Base-by-base conservation (phyloP, 2,888 invertebrate species). In the Automeris io region DNA sequence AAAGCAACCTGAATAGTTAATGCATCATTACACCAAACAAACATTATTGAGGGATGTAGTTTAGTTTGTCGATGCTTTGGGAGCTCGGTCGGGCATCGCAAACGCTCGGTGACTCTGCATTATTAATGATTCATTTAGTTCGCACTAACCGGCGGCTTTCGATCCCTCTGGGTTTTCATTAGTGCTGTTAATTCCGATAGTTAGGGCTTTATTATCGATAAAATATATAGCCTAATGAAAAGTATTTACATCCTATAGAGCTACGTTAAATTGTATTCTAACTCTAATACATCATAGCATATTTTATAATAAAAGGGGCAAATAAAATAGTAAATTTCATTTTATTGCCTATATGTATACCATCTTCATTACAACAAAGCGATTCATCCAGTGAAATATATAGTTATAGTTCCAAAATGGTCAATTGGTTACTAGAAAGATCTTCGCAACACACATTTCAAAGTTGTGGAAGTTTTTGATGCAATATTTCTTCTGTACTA, bases 51-150 rank as follows among this genome's bases (percentile, higher is more conserved):
- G 54, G 70, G 57, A 61, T 29, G 21, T 61, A 61, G 62, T 70
- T 74, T 72, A 16, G 29, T 16, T 16, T 71, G 71, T 76, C 77
- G 79, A 78, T 75, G 75, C 68, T 29, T 60, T 32, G 32, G 32
- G 21, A 19, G 37, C 34, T 34, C 36, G 29, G 29, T 13, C 38
- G 33, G 45, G 62, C 60, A 58, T 66, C 67, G 61, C 57, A 26
- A 24, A 49, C 48, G 63, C 64, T 68, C 66, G 80, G 74, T 77
- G 73, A 78, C 71, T 76, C 74, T 83, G 72, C 77, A 85, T 86
- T 85, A 86, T 85, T 86, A 86, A 86, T 82, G 85, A 80, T 83
- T 85, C 85, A 85, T 86, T 85, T 86, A 85, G 83, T 85, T 83
- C 85, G 78, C 85, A 83, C 85, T 83, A 85, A 85, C 82, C 73